Conservation (phyloP, 1,140 invertebrate genomes). For the Vanessa atalanta region DNA sequence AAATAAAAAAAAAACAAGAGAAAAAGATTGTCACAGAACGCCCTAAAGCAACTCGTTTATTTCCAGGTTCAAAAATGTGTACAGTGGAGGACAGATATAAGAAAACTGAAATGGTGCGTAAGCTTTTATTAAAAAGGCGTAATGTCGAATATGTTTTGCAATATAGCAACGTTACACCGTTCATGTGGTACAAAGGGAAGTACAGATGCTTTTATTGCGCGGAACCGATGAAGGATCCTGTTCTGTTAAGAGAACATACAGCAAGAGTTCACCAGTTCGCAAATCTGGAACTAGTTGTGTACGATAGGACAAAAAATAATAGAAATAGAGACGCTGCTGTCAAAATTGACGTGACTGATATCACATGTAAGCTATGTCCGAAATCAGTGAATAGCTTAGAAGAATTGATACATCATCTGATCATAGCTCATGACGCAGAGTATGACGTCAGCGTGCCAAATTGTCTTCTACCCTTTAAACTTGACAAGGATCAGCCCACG, state of each 20-base stretch:
- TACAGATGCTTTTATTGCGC: slow-evolving; percentile 71
- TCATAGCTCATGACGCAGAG: slow-evolving; percentile 73
- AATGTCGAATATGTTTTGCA: slow-evolving; percentile 72
- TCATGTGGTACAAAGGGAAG: slow-evolving; percentile 69
- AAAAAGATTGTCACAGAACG: slow-evolving; percentile 1
- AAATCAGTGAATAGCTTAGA: slow-evolving; percentile 54
- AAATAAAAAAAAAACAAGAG: not conserved
- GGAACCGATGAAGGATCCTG: slow-evolving; percentile 66
- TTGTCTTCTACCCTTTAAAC: slow-evolving; percentile 67
- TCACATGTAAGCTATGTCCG: slow-evolving; percentile 62
- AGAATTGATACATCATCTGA: slow-evolving; percentile 67
- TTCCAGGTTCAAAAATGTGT: slow-evolving; percentile 71
- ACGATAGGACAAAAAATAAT: slow-evolving; percentile 67
- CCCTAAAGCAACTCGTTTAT: slow-evolving; percentile 48
- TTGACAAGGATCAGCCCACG: slow-evolving; percentile 62
- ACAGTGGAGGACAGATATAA: slow-evolving; percentile 68
- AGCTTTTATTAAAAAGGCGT: slow-evolving; percentile 60
- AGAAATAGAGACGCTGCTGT: slow-evolving; percentile 71
- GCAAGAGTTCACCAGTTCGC: slow-evolving; percentile 56
- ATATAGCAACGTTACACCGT: slow-evolving; percentile 70
- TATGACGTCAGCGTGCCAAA: slow-evolving; percentile 70
- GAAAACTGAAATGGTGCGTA: slow-evolving; percentile 65
- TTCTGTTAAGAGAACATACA: slow-evolving; percentile 57
- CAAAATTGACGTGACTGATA: slow-evolving; percentile 69
- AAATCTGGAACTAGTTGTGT: slow-evolving; percentile 63